Conservation (phyloP, 92 coral and sea anemone genomes). For the Nematostella vectensis region DNA sequence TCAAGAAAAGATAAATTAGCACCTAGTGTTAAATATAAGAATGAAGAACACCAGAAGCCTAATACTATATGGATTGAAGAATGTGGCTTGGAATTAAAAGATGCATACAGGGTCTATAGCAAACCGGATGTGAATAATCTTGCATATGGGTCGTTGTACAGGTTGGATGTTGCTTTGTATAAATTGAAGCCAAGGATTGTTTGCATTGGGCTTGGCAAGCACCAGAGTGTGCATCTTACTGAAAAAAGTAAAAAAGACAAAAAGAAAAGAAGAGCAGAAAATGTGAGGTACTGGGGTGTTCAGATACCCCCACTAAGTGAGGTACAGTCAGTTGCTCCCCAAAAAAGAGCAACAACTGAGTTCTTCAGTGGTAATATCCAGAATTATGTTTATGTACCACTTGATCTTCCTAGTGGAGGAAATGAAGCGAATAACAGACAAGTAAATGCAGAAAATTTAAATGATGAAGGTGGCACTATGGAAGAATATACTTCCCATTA, state of each 20-base stretch:
- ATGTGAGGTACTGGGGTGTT: slow-evolving; percentile 16
- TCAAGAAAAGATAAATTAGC: slow-evolving; percentile 11
- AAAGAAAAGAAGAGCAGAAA: slow-evolving; percentile 9
- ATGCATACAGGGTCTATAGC: slow-evolving; percentile 73
- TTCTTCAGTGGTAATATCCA: slow-evolving; percentile 22
- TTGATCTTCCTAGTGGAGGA: slow-evolving; percentile 39
- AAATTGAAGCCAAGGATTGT: slow-evolving; percentile 45
- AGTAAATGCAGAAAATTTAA: slow-evolving; percentile 4
- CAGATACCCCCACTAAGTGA: not conserved
- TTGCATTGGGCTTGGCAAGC: slow-evolving; percentile 66
- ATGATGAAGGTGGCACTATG: slow-evolving; percentile 4
- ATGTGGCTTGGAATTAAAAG: slow-evolving; percentile 47
- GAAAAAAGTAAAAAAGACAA: slow-evolving; percentile 46
- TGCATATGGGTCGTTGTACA: slow-evolving; percentile 65
- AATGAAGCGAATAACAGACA: slow-evolving; percentile 7
- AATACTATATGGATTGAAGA: slow-evolving; percentile 92
- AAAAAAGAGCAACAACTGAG: slow-evolving; percentile 43
- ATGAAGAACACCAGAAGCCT: slow-evolving; percentile 50
- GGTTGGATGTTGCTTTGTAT: slow-evolving; percentile 79
- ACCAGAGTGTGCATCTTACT: slow-evolving; percentile 34
- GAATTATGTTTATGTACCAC: slow-evolving; percentile 62
- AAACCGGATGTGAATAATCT: slow-evolving; percentile 81
- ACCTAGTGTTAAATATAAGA: slow-evolving; percentile 9
- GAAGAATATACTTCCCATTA: slow-evolving; percentile 5
- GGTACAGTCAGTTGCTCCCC: slow-evolving; percentile 1